A percentile compares a stretch with the other conserved stretches of the same genome.
These are phyloP conservation scores for Elephas maximus DNA, from an alignment of 2,113 vertebrate genomes.

Conservation along the genomic window DNA sequence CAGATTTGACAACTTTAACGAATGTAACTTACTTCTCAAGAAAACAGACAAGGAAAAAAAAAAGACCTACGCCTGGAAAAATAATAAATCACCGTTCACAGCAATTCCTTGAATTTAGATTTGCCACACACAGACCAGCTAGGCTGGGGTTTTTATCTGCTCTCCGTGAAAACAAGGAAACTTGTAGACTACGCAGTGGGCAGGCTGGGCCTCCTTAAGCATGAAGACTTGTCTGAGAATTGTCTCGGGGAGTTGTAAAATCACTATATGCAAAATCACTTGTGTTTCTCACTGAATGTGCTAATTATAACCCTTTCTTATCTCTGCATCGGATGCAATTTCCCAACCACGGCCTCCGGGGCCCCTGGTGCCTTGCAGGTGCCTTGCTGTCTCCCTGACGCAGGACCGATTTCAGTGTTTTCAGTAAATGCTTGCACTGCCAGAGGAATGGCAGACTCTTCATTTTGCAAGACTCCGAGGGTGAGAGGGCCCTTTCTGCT, in stretches of 20 bases:
- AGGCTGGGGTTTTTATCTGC: background rate
- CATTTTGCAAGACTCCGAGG: background rate
- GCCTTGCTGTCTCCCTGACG: background rate
- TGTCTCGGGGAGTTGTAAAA: conserved; percentile 48
- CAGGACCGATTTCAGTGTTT: background rate
- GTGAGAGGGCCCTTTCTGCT: background rate
- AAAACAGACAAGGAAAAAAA: no score
- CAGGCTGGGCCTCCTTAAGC: background rate
- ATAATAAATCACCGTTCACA: background rate
- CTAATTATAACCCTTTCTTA: conserved; percentile 69
- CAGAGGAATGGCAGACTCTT: background rate
- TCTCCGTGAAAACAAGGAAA: background rate
- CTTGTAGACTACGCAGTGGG: background rate
- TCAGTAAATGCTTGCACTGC: background rate
- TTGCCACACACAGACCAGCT: background rate
- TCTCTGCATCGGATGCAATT: conserved; percentile 50
- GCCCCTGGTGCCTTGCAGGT: background rate
- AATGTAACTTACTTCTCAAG: background rate
- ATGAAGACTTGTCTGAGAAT: conserved; percentile 53
- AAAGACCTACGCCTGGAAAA: background rate
- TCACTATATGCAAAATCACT: background rate
- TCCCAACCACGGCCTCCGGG: conserved; percentile 53
- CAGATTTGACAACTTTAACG: background rate
- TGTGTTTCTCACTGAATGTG: background rate
- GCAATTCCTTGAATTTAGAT: background rate